Evolutionary conservation across 2,797 vertebrate genomes (phyloP).

Genomic region (Periparus ater): DNA sequence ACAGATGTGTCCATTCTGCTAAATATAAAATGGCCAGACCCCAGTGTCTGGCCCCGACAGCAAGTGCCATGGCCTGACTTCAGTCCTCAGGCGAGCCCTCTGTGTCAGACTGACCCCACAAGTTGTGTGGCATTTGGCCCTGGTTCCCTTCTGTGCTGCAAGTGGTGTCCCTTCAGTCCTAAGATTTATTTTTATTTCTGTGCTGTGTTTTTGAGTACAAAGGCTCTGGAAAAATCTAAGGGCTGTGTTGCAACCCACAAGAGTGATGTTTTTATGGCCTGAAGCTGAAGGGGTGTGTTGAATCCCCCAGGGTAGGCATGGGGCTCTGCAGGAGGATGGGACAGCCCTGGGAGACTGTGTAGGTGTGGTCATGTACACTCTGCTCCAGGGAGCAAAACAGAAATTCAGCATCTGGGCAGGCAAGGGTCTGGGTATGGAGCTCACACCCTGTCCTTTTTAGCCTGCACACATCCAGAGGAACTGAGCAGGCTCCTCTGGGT

Average conservation of each 20-base stretch:
- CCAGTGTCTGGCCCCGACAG: neutral
- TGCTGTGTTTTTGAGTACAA: neutral
- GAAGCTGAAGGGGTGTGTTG: neutral
- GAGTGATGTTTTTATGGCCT: neutral
- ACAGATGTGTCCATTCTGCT: neutral
- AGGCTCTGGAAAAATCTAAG: neutral
- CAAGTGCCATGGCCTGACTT: neutral
- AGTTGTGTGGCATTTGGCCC: neutral
- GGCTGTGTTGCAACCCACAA: neutral
- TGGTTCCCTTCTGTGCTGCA: neutral
- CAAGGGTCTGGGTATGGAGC: rapidly evolving
- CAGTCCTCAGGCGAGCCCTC: neutral
- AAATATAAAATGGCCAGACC: neutral
- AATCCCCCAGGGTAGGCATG: neutral
- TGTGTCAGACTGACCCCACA: neutral
- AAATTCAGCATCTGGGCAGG: neutral
- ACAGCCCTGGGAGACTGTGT: neutral
- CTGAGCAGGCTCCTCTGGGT: neutral
- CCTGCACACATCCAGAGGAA: neutral
- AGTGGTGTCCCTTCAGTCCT: neutral
- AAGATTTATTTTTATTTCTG: neutral
- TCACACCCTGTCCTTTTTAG: neutral
- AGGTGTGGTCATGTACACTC: neutral
- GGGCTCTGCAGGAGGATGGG: neutral
- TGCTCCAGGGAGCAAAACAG: neutral